Base-by-base conservation (phyloP, 1,140 invertebrate genomes). In the Zaprionus inermis region DNA sequence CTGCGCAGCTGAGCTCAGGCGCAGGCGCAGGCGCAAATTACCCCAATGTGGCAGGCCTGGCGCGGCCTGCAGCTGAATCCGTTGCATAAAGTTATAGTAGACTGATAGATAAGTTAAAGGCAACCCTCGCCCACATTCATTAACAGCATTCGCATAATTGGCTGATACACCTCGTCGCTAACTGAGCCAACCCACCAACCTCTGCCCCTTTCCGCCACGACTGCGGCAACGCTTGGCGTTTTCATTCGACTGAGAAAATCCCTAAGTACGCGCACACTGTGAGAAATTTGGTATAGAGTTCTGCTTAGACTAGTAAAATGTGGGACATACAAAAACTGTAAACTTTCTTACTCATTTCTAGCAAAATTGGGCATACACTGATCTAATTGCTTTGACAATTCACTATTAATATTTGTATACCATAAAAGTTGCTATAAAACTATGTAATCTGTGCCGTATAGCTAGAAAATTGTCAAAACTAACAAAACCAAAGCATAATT, bases 131-230 rank as follows among this genome's bases (percentile, higher is more conserved):
- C 84, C 84, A 89, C 84, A 89, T 84, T 89, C 84, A 89, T 89
- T 89, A 89, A 78, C 84, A 84, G 84, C 81, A 80, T 71, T 77
- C 83, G 84, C 84, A 86, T 88, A 88, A 86, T 86, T 86, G 83
- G 83, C 83, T 69, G 65, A 67, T 55, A 52, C 67, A 64, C 51
- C 34, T 11, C 34, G 49, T 72, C 72, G 76, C 83, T 82, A 76
- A 88, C 44, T 75, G 83, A 88, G 79, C 81, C 73, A 63, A 32
- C 6, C 32, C 16, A 5, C 7, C n/a, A 12, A 2, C 41, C 9
- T 2, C 41, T 4, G 6, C 0, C 16, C 6, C 1, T 10, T 16
- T 9, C 14, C 34, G 10, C 6, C 14, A 3, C 2, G 38, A 16
- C 5, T 14, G n/a, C n/a, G n/a, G 36, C 14, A 14, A 38, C 36